phyloP scores from a whole-genome alignment of 2,888 invertebrate species.

The Endotricha flammealis region DNA sequence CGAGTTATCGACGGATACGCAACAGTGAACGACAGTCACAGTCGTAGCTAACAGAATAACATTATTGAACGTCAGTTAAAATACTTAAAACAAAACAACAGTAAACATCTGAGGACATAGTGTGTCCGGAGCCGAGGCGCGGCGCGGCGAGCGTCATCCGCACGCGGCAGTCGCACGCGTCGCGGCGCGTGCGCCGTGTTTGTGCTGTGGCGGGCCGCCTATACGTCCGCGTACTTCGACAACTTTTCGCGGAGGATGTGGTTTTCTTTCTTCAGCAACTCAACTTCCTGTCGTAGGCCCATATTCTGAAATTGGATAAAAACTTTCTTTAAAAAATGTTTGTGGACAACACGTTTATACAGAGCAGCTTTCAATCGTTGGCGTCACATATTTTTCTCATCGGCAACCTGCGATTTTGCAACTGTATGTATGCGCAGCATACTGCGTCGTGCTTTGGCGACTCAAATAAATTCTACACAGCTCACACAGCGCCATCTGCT shows the following conservation, averaged over 20 bases:
- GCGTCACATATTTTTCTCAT: too few relatives aligned
- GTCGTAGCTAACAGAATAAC: conserved; percentile 20
- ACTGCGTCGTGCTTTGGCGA: too few relatives aligned
- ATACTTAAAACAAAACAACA: conserved; percentile 15
- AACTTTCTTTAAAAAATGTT: neutral
- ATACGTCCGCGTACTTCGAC: conserved; percentile 92
- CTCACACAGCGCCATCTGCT: too few relatives aligned
- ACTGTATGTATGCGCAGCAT: too few relatives aligned
- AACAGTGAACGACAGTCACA: neutral
- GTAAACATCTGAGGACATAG: conserved; percentile 18
- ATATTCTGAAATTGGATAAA: conserved; percentile 81
- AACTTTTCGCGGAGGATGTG: conserved; percentile 92
- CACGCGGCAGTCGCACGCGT: conserved; percentile 42
- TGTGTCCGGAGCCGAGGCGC: conserved; percentile 26
- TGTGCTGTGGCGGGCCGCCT: conserved; percentile 65
- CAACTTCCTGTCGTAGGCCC: conserved; percentile 92
- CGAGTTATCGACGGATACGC: conserved; percentile 1
- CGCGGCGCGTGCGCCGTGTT: conserved; percentile 63
- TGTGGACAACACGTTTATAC: too few relatives aligned
- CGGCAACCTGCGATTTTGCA: too few relatives aligned
- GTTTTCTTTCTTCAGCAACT: conserved; percentile 94
- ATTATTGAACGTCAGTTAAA: conserved; percentile 21
- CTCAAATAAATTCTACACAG: too few relatives aligned
- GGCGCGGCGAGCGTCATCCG: conserved; percentile 44
- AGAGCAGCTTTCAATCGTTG: too few relatives aligned